Evolutionary conservation across 2,888 invertebrate species (phyloP).

Genomic region (Coenonympha glycerion): DNA sequence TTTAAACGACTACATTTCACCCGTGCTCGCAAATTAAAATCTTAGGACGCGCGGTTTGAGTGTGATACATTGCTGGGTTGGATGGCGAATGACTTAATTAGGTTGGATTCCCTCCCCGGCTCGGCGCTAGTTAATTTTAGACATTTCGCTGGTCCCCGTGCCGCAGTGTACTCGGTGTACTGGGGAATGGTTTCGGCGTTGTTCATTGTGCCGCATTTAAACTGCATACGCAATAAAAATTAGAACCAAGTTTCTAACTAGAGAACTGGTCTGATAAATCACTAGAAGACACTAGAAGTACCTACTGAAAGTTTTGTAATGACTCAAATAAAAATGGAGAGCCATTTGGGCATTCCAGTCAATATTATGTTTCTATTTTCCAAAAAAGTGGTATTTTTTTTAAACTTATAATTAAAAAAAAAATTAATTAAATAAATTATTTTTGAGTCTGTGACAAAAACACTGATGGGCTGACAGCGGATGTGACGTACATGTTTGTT

Average conservation of each 20-base stretch:
- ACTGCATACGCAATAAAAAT: constrained; percentile 3
- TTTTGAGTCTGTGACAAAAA: no score
- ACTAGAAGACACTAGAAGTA: neutral
- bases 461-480: no score
- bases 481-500: no score
- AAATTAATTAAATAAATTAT: no score
- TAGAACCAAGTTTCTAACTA: neutral
- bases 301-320: no score
- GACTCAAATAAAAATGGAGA: no score
- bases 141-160: constrained; percentile 7
- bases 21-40: constrained; percentile 58
- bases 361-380: no score
- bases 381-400: no score
- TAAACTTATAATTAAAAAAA: no score
- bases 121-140: constrained; percentile 18
- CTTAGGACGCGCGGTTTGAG: constrained; percentile 51
- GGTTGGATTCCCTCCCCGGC: constrained; percentile 20
- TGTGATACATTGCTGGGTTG: constrained; percentile 30
- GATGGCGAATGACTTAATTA: constrained; percentile 32
- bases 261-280: neutral
- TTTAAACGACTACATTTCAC: constrained; percentile 62
- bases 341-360: no score
- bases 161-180: constrained; percentile 5
- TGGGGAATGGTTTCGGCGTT: constrained; percentile 15
- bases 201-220: constrained; percentile 11